Evolutionary conservation across 2,113 vertebrate genomes (phyloP), one percentile per base, ranked within the genome.

Genomic region (Pandion haliaetus): DNA sequence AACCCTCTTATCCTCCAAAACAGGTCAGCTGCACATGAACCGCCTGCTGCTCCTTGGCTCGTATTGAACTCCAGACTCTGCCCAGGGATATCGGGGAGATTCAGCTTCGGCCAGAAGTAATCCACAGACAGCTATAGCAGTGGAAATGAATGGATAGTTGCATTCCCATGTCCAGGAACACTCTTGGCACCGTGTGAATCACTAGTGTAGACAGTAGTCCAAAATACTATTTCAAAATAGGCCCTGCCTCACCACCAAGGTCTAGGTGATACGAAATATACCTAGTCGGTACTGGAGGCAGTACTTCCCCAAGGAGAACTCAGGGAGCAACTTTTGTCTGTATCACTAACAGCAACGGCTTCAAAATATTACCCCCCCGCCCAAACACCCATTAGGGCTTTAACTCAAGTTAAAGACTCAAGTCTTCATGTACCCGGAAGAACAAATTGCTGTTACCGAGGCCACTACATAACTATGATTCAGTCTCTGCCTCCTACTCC

Each of bases 201-300:
- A 55, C 45, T 42, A 38, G n/a, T 74, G 80, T 17, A 74, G 29
- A 78, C 32, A 31, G 23, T 19, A 73, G 59, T 47, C n/a, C 50
- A 80, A 90, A 95, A 73, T 32, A 61, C 62, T 55, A 21, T 49
- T 90, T 93, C 77, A 88, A 94, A 88, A 94, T 70, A 93, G 42
- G 16, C 17, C 29, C 26, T 83, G 32, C 47, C 26, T 65, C n/a
- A 59, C 26, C 36, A 31, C 40, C 47, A 34, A 85, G 21, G 57
- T 72, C 47, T 69, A 80, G 62, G 82, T 85, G 54, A 47, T 45
- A 82, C 3, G 20, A 87, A 36, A 65, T 93, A 55, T 12, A 50
- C 4, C 13, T 42, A 49, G 40, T 25, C 54, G 63, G 16, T 62
- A 45, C 18, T 52, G n/a, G 8, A 73, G 19, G 77, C n/a, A 90